Conservation (phyloP, 2,113 vertebrate genomes). For the Sander lucioperca region DNA sequence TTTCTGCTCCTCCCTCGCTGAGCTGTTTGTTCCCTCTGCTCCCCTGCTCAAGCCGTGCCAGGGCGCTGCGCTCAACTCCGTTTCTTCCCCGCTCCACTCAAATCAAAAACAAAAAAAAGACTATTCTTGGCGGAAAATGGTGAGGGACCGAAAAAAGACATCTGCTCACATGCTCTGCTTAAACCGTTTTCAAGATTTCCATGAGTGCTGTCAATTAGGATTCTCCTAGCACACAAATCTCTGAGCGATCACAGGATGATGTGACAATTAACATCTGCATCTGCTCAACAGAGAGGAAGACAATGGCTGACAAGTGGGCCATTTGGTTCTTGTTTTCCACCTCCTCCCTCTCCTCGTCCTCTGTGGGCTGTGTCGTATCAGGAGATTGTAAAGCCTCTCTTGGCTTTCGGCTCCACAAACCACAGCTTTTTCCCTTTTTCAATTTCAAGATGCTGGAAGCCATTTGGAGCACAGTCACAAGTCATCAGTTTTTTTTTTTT, state of each 20-base stretch:
- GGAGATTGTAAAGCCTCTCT: slow-evolving; percentile 28
- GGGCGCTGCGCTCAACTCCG: too few species aligned
- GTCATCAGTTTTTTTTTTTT: slow-evolving; percentile 19
- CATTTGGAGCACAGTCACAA: slow-evolving; percentile 3
- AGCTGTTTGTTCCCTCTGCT: too few species aligned
- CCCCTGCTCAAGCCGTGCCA: too few species aligned
- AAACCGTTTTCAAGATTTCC: background rate
- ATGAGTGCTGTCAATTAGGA: slow-evolving; percentile 1
- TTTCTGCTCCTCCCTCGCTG: too few species aligned
- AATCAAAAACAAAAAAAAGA: too few species aligned
- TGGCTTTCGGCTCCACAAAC: slow-evolving; percentile 34
- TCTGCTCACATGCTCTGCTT: too few species aligned
- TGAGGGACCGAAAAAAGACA: too few species aligned
- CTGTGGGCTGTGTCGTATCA: slow-evolving; percentile 42
- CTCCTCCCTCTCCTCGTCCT: background rate
- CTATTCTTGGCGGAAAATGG: too few species aligned
- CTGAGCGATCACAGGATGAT: background rate
- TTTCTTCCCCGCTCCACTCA: too few species aligned
- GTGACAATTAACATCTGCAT: slow-evolving; percentile 14
- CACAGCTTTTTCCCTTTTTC: slow-evolving; percentile 14
- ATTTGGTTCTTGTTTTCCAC: slow-evolving; percentile 23
- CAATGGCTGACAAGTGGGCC: slow-evolving; percentile 17
- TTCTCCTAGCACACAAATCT: background rate
- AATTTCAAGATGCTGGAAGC: slow-evolving; percentile 31
- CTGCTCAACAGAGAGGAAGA: slow-evolving; percentile 6